Evolutionary conservation across 2,797 vertebrate species (phyloP).

Genomic region (Intellagama lesueurii): DNA sequence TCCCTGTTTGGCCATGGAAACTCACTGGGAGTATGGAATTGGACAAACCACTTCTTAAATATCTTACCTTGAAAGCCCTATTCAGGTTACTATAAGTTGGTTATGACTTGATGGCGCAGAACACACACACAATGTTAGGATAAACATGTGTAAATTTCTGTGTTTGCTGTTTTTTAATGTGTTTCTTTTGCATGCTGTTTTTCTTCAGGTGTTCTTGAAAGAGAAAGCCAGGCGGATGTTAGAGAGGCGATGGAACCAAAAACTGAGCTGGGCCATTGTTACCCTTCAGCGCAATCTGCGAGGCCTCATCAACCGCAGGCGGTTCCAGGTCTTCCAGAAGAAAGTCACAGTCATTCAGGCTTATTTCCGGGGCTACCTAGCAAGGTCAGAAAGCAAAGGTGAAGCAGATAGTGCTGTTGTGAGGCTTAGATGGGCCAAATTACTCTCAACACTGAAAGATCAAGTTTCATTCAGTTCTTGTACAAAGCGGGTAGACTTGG

Average conservation of each 20-base stretch:
- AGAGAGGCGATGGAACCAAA: slow-evolving; percentile 83
- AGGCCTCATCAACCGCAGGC: slow-evolving; percentile 81
- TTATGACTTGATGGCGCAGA: too few relatives aligned
- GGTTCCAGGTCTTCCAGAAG: slow-evolving; percentile 85
- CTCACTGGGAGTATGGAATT: too few relatives aligned
- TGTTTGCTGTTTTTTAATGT: not conserved
- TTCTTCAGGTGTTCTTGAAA: slow-evolving; percentile 88
- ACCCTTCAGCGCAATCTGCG: slow-evolving; percentile 88
- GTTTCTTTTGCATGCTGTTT: not conserved
- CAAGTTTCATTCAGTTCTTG: not conserved
- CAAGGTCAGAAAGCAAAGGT: slow-evolving; percentile 81
- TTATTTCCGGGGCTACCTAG: slow-evolving; percentile 89
- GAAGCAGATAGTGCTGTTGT: not conserved
- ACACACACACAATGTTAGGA: too few relatives aligned
- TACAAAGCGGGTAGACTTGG: not conserved
- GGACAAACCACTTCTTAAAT: too few relatives aligned
- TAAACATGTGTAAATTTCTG: too few relatives aligned
- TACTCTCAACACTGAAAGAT: not conserved
- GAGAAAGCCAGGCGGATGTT: slow-evolving; percentile 84
- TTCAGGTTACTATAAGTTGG: too few relatives aligned
- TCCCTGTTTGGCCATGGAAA: not conserved
- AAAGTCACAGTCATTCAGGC: slow-evolving; percentile 90
- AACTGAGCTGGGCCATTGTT: slow-evolving; percentile 86
- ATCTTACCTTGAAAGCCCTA: too few relatives aligned
- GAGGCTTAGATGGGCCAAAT: not conserved